phyloP scores from a whole-genome alignment of 2,113 vertebrate genomes.

The Salvator merianae region DNA sequence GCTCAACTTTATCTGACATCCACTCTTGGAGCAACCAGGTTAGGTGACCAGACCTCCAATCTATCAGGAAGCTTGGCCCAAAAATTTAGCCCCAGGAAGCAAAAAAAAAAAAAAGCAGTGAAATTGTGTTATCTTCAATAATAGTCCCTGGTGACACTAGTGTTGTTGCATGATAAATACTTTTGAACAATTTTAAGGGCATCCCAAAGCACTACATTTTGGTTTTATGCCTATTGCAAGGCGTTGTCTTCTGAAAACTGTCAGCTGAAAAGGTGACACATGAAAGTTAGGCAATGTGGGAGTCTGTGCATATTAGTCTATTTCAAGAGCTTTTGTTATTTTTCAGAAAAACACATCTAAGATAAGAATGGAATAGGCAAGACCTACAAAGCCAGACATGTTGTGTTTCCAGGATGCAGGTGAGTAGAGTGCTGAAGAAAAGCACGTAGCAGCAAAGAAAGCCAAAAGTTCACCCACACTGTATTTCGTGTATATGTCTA shows the following conservation, averaged over 20 bases:
- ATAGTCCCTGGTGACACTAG: too few species aligned
- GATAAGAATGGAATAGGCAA: not conserved
- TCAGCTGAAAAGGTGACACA: not conserved
- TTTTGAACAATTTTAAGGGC: not conserved
- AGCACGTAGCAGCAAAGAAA: not conserved
- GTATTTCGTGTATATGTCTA: not conserved
- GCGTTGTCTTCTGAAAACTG: not conserved
- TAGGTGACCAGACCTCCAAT: too few species aligned
- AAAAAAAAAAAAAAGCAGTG: too few species aligned
- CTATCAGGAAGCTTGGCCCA: too few species aligned
- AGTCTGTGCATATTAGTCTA: not conserved
- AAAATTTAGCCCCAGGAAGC: too few species aligned
- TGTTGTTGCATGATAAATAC: too few species aligned
- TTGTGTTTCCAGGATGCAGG: not conserved
- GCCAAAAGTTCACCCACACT: not conserved
- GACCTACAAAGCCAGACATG: not conserved
- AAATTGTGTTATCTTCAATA: too few species aligned
- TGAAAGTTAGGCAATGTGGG: not conserved
- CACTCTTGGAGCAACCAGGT: too few species aligned
- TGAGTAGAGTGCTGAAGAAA: not conserved
- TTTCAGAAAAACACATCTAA: not conserved
- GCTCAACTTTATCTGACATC: too few species aligned
- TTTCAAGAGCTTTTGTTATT: not conserved
- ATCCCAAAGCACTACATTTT: not conserved
- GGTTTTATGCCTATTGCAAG: not conserved